These are phyloP conservation scores for Pseudopipra pipra DNA, from an alignment of 2,113 vertebrate species.

Conservation along the genomic window DNA sequence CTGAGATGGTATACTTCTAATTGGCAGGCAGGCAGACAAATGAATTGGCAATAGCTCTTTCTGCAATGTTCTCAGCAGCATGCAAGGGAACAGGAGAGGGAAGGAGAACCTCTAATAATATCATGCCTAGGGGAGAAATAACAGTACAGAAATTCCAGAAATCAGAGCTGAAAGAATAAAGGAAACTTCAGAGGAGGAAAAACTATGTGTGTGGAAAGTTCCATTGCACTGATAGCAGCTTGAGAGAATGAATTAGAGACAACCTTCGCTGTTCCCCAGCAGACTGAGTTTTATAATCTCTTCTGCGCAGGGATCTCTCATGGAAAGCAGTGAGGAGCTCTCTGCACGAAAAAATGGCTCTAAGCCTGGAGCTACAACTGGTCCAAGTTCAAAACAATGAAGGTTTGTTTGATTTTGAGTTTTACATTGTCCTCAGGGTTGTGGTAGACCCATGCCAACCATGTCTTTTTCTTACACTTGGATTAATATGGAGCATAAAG, in stretches of 20 bases:
- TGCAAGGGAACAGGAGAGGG: neutral
- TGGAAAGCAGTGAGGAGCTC: neutral
- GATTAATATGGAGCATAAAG: neutral
- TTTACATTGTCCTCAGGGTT: neutral
- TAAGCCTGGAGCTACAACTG: neutral
- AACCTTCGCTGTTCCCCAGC: neutral
- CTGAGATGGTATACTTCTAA: conserved; percentile 22
- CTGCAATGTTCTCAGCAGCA: neutral
- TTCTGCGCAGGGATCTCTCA: neutral
- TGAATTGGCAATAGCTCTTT: conserved; percentile 22
- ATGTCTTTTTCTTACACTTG: neutral
- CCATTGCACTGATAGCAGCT: neutral
- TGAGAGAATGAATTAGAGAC: neutral
- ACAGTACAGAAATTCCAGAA: neutral
- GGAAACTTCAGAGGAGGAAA: neutral
- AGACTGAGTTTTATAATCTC: neutral
- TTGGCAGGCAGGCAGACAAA: conserved; percentile 44
- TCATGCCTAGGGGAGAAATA: neutral
- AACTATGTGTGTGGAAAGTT: neutral
- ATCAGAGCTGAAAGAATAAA: neutral
- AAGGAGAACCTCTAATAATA: neutral
- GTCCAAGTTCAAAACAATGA: neutral
- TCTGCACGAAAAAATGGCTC: neutral
- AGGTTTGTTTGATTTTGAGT: neutral
- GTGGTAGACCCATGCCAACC: neutral